Base-by-base conservation (phyloP, 2,888 invertebrate species). In the Heliconius hortense region DNA sequence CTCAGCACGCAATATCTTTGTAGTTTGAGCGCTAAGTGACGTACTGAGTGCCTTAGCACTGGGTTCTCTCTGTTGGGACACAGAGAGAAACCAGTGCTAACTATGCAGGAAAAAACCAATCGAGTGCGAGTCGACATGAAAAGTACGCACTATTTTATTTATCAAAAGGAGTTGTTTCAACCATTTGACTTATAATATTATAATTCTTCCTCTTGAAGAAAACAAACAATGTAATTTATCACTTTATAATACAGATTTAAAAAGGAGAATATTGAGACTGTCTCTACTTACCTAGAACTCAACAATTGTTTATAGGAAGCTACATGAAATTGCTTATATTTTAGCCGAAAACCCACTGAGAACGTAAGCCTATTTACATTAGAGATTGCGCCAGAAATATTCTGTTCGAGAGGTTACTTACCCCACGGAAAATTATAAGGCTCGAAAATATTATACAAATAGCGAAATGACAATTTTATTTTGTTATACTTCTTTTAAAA, bases 311-410 rank as follows among this genome's bases (percentile, higher is more conserved):
- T 66, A 24, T 39, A 39, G 5, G 24, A 7, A 39, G 64, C 39
- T 66, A n/a, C 64, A 66, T 5, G 7, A 66, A 66, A 66, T 39
- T 66, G 24, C 35, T 63, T 63, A 63, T 64, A 64, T 48, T 63
- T 72, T 48, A 48, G 31, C 62, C 48, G 35, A 53, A 48, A 48
- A 53, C 18, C 31, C 26, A 15, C 31, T 35, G 28, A 66, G 24
- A 66, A 48, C 66, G 56, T 73, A 66, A 73, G 67, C 39, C 66
- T 73, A 66, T 73, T 73, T 73, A 39, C 56, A 26, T 39, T 56
- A 56, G 39, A 66, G 66, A 73, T 73, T 56, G 73, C 53, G 56
- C 66, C 39, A 66, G 73, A 28, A 73, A 73, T 53, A 63, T n/a
- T 21, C 39, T n/a, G 35, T 64, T 64, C 64, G 35, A 64, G 64